Evolutionary conservation across 2,113 vertebrate genomes (phyloP).

Genomic region (Otus sunia): DNA sequence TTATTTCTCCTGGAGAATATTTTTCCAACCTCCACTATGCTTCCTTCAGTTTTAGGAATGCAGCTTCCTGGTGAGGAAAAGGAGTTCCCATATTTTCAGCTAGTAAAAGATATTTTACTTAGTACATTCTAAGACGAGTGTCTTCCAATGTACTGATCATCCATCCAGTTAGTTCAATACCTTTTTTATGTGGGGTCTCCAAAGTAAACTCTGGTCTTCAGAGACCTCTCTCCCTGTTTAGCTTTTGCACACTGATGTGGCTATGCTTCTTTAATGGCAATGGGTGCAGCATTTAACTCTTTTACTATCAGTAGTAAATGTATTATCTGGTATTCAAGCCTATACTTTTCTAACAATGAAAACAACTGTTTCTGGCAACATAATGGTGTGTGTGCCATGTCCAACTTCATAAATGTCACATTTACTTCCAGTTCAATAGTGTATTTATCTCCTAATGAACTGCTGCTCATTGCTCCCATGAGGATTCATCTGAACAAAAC

Average conservation of each 20-base stretch:
- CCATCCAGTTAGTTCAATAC: not conserved
- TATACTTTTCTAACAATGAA: not conserved
- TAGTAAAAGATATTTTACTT: not conserved
- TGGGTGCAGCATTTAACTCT: not conserved
- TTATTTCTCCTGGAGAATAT: not conserved
- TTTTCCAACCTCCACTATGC: not conserved
- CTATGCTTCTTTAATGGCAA: not conserved
- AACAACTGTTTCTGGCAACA: not conserved
- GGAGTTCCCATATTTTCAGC: not conserved
- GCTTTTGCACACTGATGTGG: not conserved
- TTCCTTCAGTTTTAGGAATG: not conserved
- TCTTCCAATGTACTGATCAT: not conserved
- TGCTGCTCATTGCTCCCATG: not conserved
- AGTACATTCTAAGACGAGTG: not conserved
- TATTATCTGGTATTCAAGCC: not conserved
- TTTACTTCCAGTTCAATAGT: not conserved
- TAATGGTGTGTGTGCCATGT: not conserved
- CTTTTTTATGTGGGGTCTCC: not conserved
- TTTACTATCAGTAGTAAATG: not conserved
- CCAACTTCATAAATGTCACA: not conserved
- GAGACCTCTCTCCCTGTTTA: not conserved
- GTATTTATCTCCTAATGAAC: not conserved
- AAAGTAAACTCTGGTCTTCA: not conserved
- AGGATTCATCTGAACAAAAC: constrained; percentile 10
- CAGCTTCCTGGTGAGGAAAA: not conserved